Evolutionary conservation across 2,888 invertebrate species (phyloP).

Genomic region (Nomada fucata): DNA sequence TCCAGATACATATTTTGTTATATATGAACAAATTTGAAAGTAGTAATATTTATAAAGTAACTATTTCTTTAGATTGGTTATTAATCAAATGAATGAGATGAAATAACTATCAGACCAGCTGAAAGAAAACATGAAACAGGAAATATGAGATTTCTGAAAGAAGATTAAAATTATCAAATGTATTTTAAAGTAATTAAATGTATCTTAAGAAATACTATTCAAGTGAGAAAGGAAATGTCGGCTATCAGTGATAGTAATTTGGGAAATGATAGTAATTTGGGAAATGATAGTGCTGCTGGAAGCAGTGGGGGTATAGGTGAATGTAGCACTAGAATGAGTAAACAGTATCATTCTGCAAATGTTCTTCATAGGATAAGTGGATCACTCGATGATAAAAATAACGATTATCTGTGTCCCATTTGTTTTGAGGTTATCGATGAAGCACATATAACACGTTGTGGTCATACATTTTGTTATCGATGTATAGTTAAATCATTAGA

Average conservation of each 20-base stretch:
- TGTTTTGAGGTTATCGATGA: slow-evolving; percentile 96
- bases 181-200: slow-evolving; percentile 31
- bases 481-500: slow-evolving; percentile 91
- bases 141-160: slow-evolving; percentile 46
- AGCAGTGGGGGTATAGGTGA: slow-evolving; percentile 66
- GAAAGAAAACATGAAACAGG: neutral
- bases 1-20: slow-evolving; percentile 59
- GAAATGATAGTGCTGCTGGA: slow-evolving; percentile 70
- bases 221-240: slow-evolving; percentile 69
- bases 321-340: slow-evolving; percentile 83
- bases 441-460: slow-evolving; percentile 96
- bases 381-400: slow-evolving; percentile 88
- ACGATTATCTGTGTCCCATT: slow-evolving; percentile 90
- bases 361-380: slow-evolving; percentile 88
- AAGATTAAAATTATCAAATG: slow-evolving; percentile 26
- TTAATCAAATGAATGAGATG: slow-evolving; percentile 2
- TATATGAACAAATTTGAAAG: slow-evolving; percentile 43
- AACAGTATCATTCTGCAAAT: slow-evolving; percentile 81
- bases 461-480: slow-evolving; percentile 95
- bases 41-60: slow-evolving; percentile 36
- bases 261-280: slow-evolving; percentile 71
- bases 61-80: slow-evolving; percentile 25
- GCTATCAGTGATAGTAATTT: slow-evolving; percentile 68
- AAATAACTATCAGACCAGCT: slow-evolving; percentile 8
- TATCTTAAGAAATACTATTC: slow-evolving; percentile 37